These are phyloP conservation scores for Copidosoma floridanum DNA, from an alignment of 1,140 invertebrate species.

Conservation along the genomic window DNA sequence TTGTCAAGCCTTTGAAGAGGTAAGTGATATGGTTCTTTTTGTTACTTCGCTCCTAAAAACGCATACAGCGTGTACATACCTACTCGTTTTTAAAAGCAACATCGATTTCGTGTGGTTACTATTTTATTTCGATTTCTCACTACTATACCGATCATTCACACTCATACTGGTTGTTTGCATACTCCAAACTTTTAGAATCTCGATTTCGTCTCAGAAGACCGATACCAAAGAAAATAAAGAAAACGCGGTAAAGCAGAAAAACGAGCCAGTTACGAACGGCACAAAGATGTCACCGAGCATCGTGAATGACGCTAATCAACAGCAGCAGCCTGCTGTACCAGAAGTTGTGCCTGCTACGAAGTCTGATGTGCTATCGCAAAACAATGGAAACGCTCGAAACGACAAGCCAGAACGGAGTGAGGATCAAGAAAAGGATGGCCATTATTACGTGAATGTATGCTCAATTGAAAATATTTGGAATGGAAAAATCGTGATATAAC, in stretches of 20 bases:
- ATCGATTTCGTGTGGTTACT: too few relatives aligned
- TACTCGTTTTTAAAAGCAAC: not conserved
- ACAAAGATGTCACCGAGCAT: constrained; percentile 35
- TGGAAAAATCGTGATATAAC: too few relatives aligned
- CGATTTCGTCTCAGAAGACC: constrained; percentile 23
- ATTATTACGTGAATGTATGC: constrained; percentile 68
- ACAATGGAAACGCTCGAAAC: constrained; percentile 40
- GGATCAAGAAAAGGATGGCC: constrained; percentile 63
- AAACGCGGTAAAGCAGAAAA: not conserved
- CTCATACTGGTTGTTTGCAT: too few relatives aligned
- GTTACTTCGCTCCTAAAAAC: not conserved
- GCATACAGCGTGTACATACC: not conserved
- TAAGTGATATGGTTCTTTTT: constrained; percentile 26
- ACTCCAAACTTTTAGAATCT: constrained; percentile 26
- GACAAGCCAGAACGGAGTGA: constrained; percentile 37
- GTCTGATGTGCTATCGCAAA: too few relatives aligned
- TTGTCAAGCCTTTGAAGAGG: constrained; percentile 51
- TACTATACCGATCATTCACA: too few relatives aligned
- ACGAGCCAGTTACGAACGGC: constrained; percentile 14
- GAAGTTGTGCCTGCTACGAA: constrained; percentile 55
- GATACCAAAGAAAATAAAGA: constrained; percentile 23
- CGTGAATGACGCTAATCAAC: constrained; percentile 49
- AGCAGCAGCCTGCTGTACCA: constrained; percentile 53
- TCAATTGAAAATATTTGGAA: too few relatives aligned
- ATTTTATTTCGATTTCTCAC: too few relatives aligned